Base-by-base conservation (phyloP, 2,113 vertebrate genomes). In the Hepsetus odoe region DNA sequence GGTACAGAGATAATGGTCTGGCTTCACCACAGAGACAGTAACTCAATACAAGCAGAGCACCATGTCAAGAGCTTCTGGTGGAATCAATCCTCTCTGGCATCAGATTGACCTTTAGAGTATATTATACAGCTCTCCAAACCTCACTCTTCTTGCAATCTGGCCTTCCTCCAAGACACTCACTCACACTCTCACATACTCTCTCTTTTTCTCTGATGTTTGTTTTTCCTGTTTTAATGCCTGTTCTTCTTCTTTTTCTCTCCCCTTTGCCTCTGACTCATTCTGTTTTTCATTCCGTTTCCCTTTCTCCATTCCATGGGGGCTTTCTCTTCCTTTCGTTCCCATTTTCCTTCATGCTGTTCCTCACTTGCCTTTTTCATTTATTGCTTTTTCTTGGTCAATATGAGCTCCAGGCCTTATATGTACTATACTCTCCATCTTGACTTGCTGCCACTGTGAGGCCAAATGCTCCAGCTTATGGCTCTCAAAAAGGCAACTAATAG, bases 61-160 rank as follows among this genome's bases (percentile, higher is more conserved):
- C 86, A 88, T 91, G 90, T 91, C 88, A 80, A 87, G 87, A 85
- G 87, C 90, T 90, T 90, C 90, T 85, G 77, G 87, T 83, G 90
- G 87, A 93, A 92, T 92, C 91, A 91, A 90, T 90, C 87, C 89
- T 89, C 86, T 83, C 81, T 74, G 72, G 64, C 84, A 88, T 87
- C 81, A 89, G 77, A 87, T 85, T 92, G 90, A 92, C 90, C 92
- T 93, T 93, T 92, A 87, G 85, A 90, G 87, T 87, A 88, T 87
- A 90, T 91, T 88, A 91, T 75, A 64, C 53, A 38, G 42, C 72
- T 71, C 26, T 68, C 66, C 56, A 59, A 89, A 86, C 86, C 86
- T 87, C 86, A 87, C 83, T 86, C 73, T 80, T 77, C 77, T 38
- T 40, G 30, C 55, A 65, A 24, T 78, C 59, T n/a, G 20, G n/a